Evolutionary conservation across 2,797 vertebrate species (phyloP).

Genomic region (Sphenodon punctatus): DNA sequence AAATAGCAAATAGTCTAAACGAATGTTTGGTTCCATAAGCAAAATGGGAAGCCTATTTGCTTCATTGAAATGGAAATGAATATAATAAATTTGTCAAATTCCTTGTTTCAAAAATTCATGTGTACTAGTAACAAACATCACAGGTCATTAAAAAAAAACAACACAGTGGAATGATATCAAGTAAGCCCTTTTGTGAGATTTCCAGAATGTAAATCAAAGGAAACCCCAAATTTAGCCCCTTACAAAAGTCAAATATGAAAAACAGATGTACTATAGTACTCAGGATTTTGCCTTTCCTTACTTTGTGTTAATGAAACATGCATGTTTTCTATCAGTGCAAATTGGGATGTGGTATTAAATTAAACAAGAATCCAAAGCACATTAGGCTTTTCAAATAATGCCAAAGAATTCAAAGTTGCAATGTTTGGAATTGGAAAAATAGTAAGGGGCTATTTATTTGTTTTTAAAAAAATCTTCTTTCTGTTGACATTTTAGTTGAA

Average conservation of each 20-base stretch:
- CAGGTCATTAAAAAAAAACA: background rate
- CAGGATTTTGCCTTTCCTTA: background rate
- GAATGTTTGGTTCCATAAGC: too few species aligned
- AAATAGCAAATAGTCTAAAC: too few species aligned
- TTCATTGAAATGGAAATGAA: too few species aligned
- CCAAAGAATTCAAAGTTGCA: background rate
- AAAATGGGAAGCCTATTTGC: too few species aligned
- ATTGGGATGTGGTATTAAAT: background rate
- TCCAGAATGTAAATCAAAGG: background rate
- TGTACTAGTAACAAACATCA: background rate
- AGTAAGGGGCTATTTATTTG: too few species aligned
- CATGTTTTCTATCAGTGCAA: background rate
- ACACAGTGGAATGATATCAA: background rate
- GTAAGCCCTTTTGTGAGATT: background rate
- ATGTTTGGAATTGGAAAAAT: background rate
- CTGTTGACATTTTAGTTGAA: too few species aligned
- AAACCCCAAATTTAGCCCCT: background rate
- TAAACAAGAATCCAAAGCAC: background rate
- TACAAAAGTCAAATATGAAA: background rate
- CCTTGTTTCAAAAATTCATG: too few species aligned
- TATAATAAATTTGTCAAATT: too few species aligned
- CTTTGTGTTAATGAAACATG: background rate
- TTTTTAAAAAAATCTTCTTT: too few species aligned
- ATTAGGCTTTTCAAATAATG: conserved; percentile 7
- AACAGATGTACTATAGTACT: background rate